phyloP scores from a whole-genome alignment of 2,113 vertebrate species.

The Oceanites oceanicus region DNA sequence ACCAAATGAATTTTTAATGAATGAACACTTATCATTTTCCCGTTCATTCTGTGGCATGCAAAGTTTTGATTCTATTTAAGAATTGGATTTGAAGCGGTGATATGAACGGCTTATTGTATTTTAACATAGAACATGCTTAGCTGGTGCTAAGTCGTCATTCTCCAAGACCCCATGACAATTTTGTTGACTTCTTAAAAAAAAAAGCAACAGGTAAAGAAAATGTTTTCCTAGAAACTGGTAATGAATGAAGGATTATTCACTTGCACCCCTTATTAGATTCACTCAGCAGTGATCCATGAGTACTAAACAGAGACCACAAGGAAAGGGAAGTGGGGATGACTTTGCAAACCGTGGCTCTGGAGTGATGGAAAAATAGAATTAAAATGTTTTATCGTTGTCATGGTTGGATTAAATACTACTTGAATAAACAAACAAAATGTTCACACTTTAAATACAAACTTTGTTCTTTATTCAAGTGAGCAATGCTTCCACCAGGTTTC shows the following conservation, averaged over 20 bases:
- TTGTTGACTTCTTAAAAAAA: not conserved
- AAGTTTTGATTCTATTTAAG: slow-evolving; percentile 2
- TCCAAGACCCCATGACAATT: not conserved
- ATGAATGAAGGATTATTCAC: not conserved
- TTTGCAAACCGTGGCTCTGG: not conserved
- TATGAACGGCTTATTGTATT: not conserved
- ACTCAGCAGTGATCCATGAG: not conserved
- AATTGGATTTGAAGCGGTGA: not conserved
- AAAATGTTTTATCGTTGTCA: not conserved
- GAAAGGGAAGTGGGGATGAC: not conserved
- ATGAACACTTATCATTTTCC: slow-evolving; percentile 6
- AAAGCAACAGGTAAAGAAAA: not conserved
- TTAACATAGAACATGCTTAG: not conserved
- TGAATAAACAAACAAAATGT: not conserved
- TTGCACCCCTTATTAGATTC: not conserved
- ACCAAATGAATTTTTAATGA: slow-evolving; percentile 31
- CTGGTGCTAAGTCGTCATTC: not conserved
- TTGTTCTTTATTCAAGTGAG: not conserved
- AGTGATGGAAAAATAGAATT: not conserved
- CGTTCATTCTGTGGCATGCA: not conserved
- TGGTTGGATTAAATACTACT: not conserved
- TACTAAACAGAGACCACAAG: not conserved
- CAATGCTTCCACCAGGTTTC: not conserved
- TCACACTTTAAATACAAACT: not conserved
- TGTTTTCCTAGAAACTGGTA: not conserved